Evolutionary conservation across 2,113 vertebrate genomes (phyloP).

Genomic region (Petaurus breviceps): DNA sequence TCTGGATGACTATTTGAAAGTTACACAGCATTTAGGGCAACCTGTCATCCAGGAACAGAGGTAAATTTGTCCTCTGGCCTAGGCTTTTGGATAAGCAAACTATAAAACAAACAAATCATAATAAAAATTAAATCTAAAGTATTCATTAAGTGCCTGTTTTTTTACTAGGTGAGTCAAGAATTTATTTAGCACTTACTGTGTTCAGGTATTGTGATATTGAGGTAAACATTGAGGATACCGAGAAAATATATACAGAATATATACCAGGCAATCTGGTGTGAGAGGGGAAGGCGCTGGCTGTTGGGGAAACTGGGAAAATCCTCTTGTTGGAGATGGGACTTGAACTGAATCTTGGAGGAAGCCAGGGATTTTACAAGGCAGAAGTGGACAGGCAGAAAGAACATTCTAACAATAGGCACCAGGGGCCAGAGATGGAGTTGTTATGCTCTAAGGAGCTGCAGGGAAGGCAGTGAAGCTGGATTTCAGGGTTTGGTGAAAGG

Average conservation of each 20-base stretch:
- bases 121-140: background rate
- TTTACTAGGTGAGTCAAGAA: background rate
- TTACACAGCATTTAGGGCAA: background rate
- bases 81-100: background rate
- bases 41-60: background rate
- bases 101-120: background rate
- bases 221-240: background rate
- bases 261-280: background rate
- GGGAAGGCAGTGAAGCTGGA: background rate
- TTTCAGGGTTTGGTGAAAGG: background rate
- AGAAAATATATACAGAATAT: background rate
- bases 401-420: background rate
- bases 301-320: background rate
- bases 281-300: background rate
- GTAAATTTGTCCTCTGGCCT: background rate
- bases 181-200: background rate
- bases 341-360: background rate
- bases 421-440: background rate
- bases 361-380: background rate
- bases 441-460: background rate
- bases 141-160: background rate
- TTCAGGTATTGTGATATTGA: background rate
- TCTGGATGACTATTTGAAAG: background rate
- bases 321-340: background rate
- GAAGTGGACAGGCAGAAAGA: background rate